Evolutionary conservation across 92 coral and sea anemone genomes (phyloP).

Genomic region (Anthopleura xanthogrammica): DNA sequence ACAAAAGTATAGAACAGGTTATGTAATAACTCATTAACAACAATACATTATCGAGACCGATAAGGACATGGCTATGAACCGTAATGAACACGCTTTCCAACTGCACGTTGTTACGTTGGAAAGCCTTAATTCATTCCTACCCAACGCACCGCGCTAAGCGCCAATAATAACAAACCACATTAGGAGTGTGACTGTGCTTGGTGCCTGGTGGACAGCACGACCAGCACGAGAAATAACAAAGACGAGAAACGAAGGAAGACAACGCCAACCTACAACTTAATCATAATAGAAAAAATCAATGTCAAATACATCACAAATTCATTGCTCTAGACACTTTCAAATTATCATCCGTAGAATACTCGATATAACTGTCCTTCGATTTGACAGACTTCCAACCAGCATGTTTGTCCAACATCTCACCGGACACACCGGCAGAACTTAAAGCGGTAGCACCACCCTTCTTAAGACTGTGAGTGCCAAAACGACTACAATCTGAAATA

Average conservation of each 20-base stretch:
- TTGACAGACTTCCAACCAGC: constrained; percentile 41
- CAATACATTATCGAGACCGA: too few species aligned
- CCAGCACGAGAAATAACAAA: neutral
- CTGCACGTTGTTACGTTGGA: too few species aligned
- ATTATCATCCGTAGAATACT: constrained; percentile 16
- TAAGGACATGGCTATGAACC: too few species aligned
- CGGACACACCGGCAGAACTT: constrained; percentile 27
- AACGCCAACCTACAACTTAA: too few species aligned
- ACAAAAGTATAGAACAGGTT: too few species aligned
- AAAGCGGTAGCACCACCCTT: constrained; percentile 47
- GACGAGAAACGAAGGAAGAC: neutral
- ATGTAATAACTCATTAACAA: too few species aligned
- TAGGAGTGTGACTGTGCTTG: too few species aligned
- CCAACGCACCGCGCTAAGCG: too few species aligned
- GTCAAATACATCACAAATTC: neutral
- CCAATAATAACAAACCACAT: too few species aligned
- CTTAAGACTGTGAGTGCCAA: constrained; percentile 49
- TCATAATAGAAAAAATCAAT: neutral
- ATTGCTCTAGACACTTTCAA: constrained; percentile 3
- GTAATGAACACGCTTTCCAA: too few species aligned
- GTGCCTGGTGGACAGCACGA: too few species aligned
- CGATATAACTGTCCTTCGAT: constrained; percentile 37
- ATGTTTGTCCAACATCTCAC: constrained; percentile 25
- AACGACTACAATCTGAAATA: constrained; percentile 13
- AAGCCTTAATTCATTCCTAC: too few species aligned